phyloP scores from a whole-genome alignment of 2,113 vertebrate species.

The Elephantulus edwardii region DNA sequence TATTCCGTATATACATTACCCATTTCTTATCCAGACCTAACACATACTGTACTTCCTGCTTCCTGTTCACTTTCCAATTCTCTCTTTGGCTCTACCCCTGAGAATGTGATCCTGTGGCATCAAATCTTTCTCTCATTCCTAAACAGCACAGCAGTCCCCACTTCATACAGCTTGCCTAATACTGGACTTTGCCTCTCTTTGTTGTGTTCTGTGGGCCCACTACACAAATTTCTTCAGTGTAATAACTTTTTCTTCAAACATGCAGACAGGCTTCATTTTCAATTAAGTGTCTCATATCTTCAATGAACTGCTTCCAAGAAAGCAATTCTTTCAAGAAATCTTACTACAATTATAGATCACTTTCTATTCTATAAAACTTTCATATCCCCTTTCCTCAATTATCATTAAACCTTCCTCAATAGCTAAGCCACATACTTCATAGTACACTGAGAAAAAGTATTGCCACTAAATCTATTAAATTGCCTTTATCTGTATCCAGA shows the following conservation, averaged over 20 bases:
- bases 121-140: background rate
- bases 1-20: background rate
- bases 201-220: background rate
- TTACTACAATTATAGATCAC: background rate
- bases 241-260: background rate
- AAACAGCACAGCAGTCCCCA: background rate
- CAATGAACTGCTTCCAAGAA: background rate
- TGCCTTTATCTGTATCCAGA: too few species aligned
- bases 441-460: too few species aligned
- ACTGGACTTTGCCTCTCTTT: background rate
- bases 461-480: too few species aligned
- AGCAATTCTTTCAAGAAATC: background rate
- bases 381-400: background rate
- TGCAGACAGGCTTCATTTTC: background rate
- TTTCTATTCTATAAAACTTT: background rate
- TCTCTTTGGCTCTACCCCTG: background rate
- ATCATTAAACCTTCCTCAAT: background rate
- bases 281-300: background rate
- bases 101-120: background rate
- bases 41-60: background rate
- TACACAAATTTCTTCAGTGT: background rate
- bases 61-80: background rate
- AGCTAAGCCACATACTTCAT: fast-evolving
- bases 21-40: background rate
- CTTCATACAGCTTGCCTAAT: background rate